These are phyloP conservation scores for Bradypodion pumilum DNA, from an alignment of 2,797 vertebrate species.

Conservation along the genomic window DNA sequence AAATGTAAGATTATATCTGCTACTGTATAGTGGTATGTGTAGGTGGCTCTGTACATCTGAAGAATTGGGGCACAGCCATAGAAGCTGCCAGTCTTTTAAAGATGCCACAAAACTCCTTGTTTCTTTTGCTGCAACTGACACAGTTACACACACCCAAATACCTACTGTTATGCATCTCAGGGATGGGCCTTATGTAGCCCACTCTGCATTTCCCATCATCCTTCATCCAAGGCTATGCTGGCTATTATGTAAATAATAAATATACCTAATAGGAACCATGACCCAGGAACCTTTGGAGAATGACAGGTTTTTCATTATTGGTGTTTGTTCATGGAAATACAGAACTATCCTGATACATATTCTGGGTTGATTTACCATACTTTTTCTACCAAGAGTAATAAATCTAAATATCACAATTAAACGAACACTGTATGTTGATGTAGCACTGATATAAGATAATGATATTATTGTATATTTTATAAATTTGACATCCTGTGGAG, in stretches of 20 bases:
- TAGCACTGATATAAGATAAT: neutral
- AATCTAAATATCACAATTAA: conserved; percentile 3
- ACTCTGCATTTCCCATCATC: neutral
- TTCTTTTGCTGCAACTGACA: too few relatives aligned
- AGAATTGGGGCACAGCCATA: too few relatives aligned
- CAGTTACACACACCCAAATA: too few relatives aligned
- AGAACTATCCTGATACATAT: neutral
- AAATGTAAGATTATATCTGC: conserved; percentile 29
- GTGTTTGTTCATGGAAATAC: neutral
- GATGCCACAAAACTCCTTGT: too few relatives aligned
- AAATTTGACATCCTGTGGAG: neutral
- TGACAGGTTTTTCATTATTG: neutral
- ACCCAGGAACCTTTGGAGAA: neutral
- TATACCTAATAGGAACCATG: neutral
- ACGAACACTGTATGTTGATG: neutral
- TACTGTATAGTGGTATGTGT: neutral
- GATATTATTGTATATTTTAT: accelerated
- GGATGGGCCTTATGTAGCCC: neutral
- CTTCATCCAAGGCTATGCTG: neutral
- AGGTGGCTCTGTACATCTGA: too few relatives aligned
- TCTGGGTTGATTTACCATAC: neutral
- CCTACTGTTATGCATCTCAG: neutral
- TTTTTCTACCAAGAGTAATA: neutral
- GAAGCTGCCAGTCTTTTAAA: too few relatives aligned
- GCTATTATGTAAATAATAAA: too few relatives aligned